A percentile compares a stretch with the other conserved stretches of the same genome.
Conservation (phyloP, 2,888 invertebrate genomes). For the Orthosia gothica region DNA sequence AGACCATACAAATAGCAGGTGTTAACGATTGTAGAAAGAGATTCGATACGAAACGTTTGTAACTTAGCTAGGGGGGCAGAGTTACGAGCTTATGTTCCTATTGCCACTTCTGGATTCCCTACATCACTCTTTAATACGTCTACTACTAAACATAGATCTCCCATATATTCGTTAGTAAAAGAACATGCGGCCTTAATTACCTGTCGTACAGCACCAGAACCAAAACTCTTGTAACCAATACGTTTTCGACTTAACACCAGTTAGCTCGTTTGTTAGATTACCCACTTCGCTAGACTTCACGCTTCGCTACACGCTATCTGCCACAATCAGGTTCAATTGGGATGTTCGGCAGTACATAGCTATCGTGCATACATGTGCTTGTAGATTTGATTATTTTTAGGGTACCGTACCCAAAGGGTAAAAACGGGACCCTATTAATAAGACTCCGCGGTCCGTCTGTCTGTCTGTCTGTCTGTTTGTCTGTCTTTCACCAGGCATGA, state of each 20-base stretch:
- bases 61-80: too few species aligned
- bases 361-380: background rate
- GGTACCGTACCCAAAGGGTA: too few species aligned
- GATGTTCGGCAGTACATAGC: background rate
- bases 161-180: background rate
- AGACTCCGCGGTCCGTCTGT: too few species aligned
- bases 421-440: too few species aligned
- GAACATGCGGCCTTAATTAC: background rate
- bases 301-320: background rate
- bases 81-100: too few species aligned
- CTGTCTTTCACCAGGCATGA: too few species aligned
- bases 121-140: background rate
- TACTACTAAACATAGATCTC: background rate
- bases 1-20: too few species aligned
- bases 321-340: constrained; percentile 1
- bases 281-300: constrained; percentile 23
- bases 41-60: too few species aligned
- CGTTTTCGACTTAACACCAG: constrained; percentile 1
- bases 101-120: background rate
- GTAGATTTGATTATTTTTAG: background rate
- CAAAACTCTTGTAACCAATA: constrained; percentile 2
- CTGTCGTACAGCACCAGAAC: background rate
- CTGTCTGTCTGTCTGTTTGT: too few species aligned
- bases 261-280: constrained; percentile 10
- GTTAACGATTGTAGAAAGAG: too few species aligned